Evolutionary conservation across 2,888 invertebrate species (phyloP).

Genomic region (Schrankia costaestrigalis): DNA sequence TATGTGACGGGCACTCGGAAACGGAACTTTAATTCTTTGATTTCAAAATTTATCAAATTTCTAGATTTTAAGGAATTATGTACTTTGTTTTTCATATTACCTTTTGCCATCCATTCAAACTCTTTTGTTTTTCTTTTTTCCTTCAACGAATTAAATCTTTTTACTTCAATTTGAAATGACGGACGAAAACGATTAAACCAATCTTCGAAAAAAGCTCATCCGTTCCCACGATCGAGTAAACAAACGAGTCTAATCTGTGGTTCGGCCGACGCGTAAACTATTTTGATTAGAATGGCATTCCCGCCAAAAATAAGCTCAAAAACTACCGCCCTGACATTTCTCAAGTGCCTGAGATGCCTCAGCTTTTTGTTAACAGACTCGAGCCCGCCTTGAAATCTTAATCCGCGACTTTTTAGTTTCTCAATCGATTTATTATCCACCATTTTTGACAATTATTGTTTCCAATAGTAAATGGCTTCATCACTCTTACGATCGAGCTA

Average conservation of each 20-base stretch:
- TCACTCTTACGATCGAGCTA: constrained; percentile 41
- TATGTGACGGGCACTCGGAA: too few species aligned
- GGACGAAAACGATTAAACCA: constrained; percentile 28
- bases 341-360: constrained; percentile 67
- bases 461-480: constrained; percentile 59
- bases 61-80: too few species aligned
- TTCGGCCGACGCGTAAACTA: constrained; percentile 70
- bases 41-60: too few species aligned
- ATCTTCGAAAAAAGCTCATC: constrained; percentile 41
- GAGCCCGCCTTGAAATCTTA: constrained; percentile 72
- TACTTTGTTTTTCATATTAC: too few species aligned
- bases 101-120: too few species aligned
- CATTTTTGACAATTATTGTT: constrained; percentile 59
- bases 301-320: constrained; percentile 63
- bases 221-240: constrained; percentile 60
- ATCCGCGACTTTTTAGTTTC: constrained; percentile 58
- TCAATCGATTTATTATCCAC: constrained; percentile 58
- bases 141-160: constrained; percentile 33
- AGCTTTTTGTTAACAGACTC: constrained; percentile 64
- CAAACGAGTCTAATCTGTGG: constrained; percentile 46
- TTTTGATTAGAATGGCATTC: constrained; percentile 79
- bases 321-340: constrained; percentile 65
- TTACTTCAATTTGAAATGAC: constrained; percentile 36
- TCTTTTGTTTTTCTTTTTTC: constrained; percentile 22
- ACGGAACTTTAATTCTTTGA: too few species aligned